These are phyloP conservation scores for Pecten maximus DNA, from an alignment of 2,888 invertebrate species.

Conservation along the genomic window DNA sequence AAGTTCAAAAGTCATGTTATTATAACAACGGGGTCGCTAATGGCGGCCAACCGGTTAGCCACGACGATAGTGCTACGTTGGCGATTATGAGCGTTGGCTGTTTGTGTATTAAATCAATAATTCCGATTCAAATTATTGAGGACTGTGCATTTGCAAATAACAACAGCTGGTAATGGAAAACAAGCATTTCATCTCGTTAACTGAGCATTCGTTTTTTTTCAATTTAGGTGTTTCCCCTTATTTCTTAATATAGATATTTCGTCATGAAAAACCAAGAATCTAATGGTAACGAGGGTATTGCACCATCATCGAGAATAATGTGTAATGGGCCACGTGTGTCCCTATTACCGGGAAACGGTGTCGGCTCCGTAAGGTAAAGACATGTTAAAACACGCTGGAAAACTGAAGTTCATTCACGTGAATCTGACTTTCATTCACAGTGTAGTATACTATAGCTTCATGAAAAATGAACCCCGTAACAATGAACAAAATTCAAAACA, in stretches of 20 bases:
- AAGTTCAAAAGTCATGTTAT: background rate
- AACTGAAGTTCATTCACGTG: no score
- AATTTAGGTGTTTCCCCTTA: constrained; percentile 12
- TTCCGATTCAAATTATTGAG: background rate
- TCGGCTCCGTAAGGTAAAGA: background rate
- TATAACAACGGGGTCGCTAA: constrained; percentile 15
- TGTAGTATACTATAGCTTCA: no score
- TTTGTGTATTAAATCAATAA: background rate
- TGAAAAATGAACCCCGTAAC: no score
- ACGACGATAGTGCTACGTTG: constrained; percentile 24
- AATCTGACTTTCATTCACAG: no score
- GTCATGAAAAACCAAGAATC: constrained; percentile 13
- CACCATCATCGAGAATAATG: constrained; percentile 4
- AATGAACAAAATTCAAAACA: no score
- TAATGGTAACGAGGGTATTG: constrained; percentile 17
- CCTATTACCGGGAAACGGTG: background rate
- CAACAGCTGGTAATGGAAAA: background rate
- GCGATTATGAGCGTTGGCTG: background rate
- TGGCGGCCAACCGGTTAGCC: constrained; percentile 25
- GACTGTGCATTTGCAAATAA: background rate
- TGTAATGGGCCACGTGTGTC: background rate
- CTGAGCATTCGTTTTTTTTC: background rate
- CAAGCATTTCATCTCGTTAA: background rate
- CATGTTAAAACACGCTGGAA: background rate
- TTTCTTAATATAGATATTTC: constrained; percentile 25